Evolutionary conservation across 2,113 vertebrate species (phyloP), one percentile per base, ranked within the genome.

Genomic region (Gasterosteus aculeatus): DNA sequence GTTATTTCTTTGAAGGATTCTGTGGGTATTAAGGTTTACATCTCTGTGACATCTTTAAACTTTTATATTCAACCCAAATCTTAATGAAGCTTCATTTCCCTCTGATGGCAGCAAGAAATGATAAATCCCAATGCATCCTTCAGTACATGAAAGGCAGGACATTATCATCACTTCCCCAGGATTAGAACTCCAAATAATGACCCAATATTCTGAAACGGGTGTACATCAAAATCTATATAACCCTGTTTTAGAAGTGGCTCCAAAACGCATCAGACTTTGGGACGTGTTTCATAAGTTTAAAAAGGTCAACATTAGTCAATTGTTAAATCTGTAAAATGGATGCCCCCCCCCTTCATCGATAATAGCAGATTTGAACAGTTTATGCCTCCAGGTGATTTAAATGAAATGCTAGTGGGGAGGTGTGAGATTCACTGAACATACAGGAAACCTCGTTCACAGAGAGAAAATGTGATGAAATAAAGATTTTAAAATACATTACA

Each of bases 61-160:
- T 42, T 58, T 76, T 22, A 73, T 39, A 60, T 11, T 74, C 14
- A 66, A 8, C 41, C 7, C 31, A 57, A 46, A 26, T 84, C 39
- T 15, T 59, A 84, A 69, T 76, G 74, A 86, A 85, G 54, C 49
- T 69, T 29, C 3, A 31, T 41, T 67, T 81, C 69, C 44, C 64
- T 70, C 64, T 56, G 58, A 80, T n/a, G 3, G 75, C 67, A 80
- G 78, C 38, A 65, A 69, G 29, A 81, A 80, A 72, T 29, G 39
- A 2, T 19, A 65, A 75, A 18, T 57, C 44, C 63, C 18, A 51
- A 19, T 14, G 39, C 38, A 54, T 64, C 29, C 8, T 54, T 33
- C n/a, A 63, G 18, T 29, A 42, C 39, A 64, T 7, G 5, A 35
- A 69, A 64, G 46, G 26, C 44, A 69, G 54, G 26, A 61, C 16